These are phyloP conservation scores for Chromis chromis DNA, from an alignment of 2,797 vertebrate genomes.

Conservation along the genomic window DNA sequence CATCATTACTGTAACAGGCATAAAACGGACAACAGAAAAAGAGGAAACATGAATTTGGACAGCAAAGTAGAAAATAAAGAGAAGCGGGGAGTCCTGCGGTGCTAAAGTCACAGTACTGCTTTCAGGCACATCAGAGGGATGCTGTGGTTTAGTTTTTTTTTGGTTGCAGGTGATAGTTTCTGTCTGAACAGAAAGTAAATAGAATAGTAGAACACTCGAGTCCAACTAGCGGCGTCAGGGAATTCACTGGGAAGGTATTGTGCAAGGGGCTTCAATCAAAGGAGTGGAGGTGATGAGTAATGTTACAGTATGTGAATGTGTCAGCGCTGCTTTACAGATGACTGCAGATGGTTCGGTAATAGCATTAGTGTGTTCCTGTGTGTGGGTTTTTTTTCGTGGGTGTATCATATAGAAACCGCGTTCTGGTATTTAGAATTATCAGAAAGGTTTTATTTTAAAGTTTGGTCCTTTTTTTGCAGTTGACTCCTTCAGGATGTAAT, in stretches of 20 bases:
- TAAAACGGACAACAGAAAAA: slow-evolving; percentile 24
- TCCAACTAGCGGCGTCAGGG: background rate
- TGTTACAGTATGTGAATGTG: slow-evolving; percentile 1
- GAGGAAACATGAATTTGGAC: slow-evolving; percentile 31
- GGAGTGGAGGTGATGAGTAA: slow-evolving; percentile 9
- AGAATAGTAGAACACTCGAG: slow-evolving; percentile 17
- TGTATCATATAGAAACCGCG: background rate
- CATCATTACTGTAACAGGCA: slow-evolving; percentile 33
- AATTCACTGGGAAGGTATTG: slow-evolving; percentile 18
- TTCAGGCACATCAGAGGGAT: slow-evolving; percentile 9
- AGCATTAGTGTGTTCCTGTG: background rate
- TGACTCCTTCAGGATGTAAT: background rate
- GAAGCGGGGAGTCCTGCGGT: slow-evolving; percentile 18
- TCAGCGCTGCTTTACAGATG: slow-evolving; percentile 13
- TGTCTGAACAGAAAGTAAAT: slow-evolving; percentile 23
- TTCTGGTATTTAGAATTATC: background rate
- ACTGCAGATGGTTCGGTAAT: background rate
- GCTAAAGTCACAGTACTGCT: slow-evolving; percentile 3
- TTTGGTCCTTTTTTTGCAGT: background rate
- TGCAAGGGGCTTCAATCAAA: slow-evolving; percentile 5
- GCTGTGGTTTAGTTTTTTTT: slow-evolving; percentile 14
- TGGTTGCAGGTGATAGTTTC: slow-evolving; percentile 36
- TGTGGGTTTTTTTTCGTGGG: background rate
- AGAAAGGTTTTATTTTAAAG: no score
- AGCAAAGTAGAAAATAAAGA: slow-evolving; percentile 1